Base-by-base conservation (phyloP, 2,888 invertebrate genomes). In the Orthosia gothica region DNA sequence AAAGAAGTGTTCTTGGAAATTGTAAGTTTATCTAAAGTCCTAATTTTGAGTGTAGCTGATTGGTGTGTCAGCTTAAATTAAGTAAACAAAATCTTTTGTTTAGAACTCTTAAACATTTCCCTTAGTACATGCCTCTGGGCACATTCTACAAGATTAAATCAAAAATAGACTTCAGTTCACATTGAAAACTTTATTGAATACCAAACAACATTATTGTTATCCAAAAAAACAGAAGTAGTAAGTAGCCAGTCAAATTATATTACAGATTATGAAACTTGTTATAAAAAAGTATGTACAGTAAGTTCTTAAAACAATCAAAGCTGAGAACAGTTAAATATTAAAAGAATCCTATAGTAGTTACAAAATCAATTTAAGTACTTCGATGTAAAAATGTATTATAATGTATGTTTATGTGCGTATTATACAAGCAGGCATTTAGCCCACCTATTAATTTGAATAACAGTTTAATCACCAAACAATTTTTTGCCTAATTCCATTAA, bases 401-500 rank as follows among this genome's bases (percentile, higher is more conserved):
- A 45, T 74, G 62, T 85, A 63, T 73, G 63, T 81, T 66, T 74
- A 83, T 76, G 65, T 81, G 40, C 62, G 64, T 75, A 79, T 85
- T 87, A 83, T 85, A 85, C 84, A 87, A 87, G 87, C 87, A 90
- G 88, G 82, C 81, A 84, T 69, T 55, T 52, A 61, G 88, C 85
- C 89, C 87, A 89, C 87, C 88, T 87, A 85, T 73, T 76, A 59
- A 65, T 75, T 74, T 49, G 70, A 63, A 82, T 70, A 80, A 78
- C 69, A 75, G 81, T 83, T 94, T 98, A 99, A 95, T 98, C 98
- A 86, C 98, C 98, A 94, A 98, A 99, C 82, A 99, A 97, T 92
- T 98, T 98, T 95, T 98, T 99, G 88, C 98, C 98, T 92, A 99
- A 96, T 87, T 98, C 98, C 98, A 99, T 99, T 94, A 99, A 97